Base-by-base conservation (phyloP, 2,113 vertebrate genomes). In the Hassar affinis region DNA sequence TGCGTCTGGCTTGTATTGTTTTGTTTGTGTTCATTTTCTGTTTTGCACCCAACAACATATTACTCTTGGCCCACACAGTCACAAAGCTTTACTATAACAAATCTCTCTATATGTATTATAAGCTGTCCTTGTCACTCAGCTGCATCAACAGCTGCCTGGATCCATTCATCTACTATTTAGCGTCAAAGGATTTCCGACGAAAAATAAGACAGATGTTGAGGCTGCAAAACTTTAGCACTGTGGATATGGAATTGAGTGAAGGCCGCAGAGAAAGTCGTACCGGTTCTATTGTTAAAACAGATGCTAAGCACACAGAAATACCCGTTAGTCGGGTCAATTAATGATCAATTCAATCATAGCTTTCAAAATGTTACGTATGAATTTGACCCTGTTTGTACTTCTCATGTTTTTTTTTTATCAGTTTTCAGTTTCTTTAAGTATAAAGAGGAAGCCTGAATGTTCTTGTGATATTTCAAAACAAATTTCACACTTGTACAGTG, bases 151-250 rank as follows among this genome's bases (percentile, higher is more conserved):
- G 96, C 88, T 98, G 97, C 86, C 86, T 98, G 6, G 97, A 98
- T 79, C 97, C 97, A 1, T 98, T 99, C 85, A 96, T 98, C 84
- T 98, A 98, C 80, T 99, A 98, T 87, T 97, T 99, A 84, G 97
- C 97, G 4, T 98, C 93, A 0, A 96, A 93, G 74, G 97, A 99
- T 74, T 99, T 99, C 84, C 94, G 96, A 78, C 92, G 93, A 45
- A 96, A 95, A 71, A 89, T 96, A 33, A 94, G 93, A 49, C 84
- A 89, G 42, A 85, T 95, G 27, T 85, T 97, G 45, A 59, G 88
- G 4, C 64, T 88, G 35, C 86, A 45, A 0, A 89, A 12, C 4
- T 52, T 69, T 47, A 87, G 90, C 76, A 93, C 86, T 0, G 88
- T 18, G 30, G 93, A 95, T 6, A 86, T 83, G 38, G 79, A 72